These are phyloP conservation scores for Ennomos fuscantarius DNA, from an alignment of 2,888 invertebrate genomes.

Conservation along the genomic window DNA sequence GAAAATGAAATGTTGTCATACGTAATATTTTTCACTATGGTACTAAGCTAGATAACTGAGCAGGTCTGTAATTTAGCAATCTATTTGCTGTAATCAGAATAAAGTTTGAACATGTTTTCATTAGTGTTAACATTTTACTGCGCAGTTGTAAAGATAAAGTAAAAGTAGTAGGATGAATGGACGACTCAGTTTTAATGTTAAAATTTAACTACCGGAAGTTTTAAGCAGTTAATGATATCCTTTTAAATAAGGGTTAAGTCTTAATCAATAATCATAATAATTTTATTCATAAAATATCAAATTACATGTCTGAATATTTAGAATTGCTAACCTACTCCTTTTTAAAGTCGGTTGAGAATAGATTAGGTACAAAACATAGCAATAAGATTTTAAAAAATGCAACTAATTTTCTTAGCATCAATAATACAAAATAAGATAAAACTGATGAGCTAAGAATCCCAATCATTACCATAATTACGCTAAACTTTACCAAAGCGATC, in stretches of 20 bases:
- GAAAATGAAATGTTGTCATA: neutral
- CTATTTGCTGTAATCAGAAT: constrained; percentile 23
- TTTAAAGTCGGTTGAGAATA: too few relatives aligned
- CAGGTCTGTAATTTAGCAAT: constrained; percentile 26
- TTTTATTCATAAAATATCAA: too few relatives aligned
- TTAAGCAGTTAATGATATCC: neutral
- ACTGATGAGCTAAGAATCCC: too few relatives aligned
- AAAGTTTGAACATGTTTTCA: constrained; percentile 26
- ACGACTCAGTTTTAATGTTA: constrained; percentile 9
- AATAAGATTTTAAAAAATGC: too few relatives aligned
- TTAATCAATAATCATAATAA: too few relatives aligned
- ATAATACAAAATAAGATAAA: too few relatives aligned
- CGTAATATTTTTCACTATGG: neutral
- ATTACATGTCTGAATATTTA: too few relatives aligned
- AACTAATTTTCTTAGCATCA: too few relatives aligned
- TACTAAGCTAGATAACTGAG: constrained; percentile 10
- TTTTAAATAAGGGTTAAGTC: neutral
- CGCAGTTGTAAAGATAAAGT: constrained; percentile 9
- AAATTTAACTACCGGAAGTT: constrained; percentile 8
- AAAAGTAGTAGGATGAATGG: constrained; percentile 9
- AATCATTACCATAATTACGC: too few relatives aligned
- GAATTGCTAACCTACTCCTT: too few relatives aligned
- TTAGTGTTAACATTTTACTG: constrained; percentile 31
- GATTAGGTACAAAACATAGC: too few relatives aligned
- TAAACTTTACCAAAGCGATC: too few relatives aligned